Percentiles rank a stretch among this genome's conserved stretches.
phyloP scores from a whole-genome alignment of 2,797 vertebrate species.

The Trachurus trachurus region DNA sequence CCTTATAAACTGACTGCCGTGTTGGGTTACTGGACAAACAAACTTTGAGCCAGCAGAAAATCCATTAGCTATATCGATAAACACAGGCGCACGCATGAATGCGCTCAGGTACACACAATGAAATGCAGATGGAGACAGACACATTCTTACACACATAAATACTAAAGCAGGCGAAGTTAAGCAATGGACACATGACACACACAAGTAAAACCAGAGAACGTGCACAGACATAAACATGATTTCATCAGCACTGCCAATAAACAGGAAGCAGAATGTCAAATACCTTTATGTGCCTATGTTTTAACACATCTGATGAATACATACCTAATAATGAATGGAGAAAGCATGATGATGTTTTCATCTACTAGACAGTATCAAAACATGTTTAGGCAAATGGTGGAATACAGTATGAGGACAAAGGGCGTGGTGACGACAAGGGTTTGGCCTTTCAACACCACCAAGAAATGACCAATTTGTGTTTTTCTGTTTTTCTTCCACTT shows the following conservation, averaged over 20 bases:
- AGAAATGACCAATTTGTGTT: constrained; percentile 59
- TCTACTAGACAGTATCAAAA: constrained; percentile 13
- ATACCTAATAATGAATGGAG: not conserved
- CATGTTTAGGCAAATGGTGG: constrained; percentile 16
- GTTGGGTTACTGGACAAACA: constrained; percentile 84
- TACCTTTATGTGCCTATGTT: constrained; percentile 7
- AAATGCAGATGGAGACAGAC: constrained; percentile 48
- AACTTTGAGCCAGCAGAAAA: constrained; percentile 81
- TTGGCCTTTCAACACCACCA: constrained; percentile 34
- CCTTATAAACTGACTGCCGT: constrained; percentile 78
- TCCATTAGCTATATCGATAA: constrained; percentile 84
- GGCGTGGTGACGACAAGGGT: constrained; percentile 32
- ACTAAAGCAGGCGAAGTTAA: constrained; percentile 10
- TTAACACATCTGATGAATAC: constrained; percentile 33
- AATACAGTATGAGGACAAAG: constrained; percentile 20
- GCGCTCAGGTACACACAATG: constrained; percentile 28
- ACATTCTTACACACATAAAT: constrained; percentile 36
- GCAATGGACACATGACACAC: constrained; percentile 14
- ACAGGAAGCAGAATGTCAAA: constrained; percentile 7
- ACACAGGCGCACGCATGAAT: constrained; percentile 66
- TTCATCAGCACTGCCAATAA: constrained; percentile 50
- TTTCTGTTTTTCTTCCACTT: constrained; percentile 38
- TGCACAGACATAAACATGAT: constrained; percentile 10
- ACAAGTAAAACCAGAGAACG: constrained; percentile 31
- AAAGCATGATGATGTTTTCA: constrained; percentile 15